These are phyloP conservation scores for Calameuta filiformis DNA, from an alignment of 2,888 invertebrate species.

Conservation along the genomic window DNA sequence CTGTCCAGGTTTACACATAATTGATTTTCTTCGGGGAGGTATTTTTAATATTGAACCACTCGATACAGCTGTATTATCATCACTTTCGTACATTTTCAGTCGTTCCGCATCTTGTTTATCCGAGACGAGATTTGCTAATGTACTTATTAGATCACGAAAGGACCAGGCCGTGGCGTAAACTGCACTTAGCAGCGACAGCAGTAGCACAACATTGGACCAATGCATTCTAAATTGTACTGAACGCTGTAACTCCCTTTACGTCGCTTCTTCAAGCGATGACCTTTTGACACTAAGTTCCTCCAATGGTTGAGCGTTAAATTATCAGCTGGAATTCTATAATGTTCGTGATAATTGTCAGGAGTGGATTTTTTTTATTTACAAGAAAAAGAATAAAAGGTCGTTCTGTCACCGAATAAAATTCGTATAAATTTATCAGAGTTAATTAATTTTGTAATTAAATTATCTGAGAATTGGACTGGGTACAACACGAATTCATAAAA, in stretches of 20 bases:
- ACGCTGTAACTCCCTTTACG: neutral
- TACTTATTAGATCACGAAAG: constrained; percentile 20
- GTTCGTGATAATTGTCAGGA: neutral
- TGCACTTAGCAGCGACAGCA: constrained; percentile 15
- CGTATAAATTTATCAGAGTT: neutral
- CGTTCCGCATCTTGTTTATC: neutral
- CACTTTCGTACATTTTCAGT: neutral
- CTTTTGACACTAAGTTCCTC: neutral
- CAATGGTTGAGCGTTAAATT: neutral
- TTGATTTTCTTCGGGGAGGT: neutral
- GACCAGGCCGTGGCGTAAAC: constrained; percentile 26
- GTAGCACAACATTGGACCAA: constrained; percentile 22
- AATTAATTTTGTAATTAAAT: neutral
- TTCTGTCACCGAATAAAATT: neutral
- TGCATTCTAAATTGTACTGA: constrained; percentile 13
- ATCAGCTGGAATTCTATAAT: neutral
- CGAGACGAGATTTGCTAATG: constrained; percentile 8
- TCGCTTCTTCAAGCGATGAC: constrained; percentile 3
- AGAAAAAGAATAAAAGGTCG: neutral
- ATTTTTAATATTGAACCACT: neutral
- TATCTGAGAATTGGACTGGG: neutral
- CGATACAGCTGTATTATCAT: neutral
- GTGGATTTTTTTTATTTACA: neutral
- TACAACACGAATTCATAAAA: neutral
- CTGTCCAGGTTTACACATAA: constrained; percentile 40